Evolutionary conservation across 2,113 vertebrate species (phyloP).

Genomic region (Mus musculus): DNA sequence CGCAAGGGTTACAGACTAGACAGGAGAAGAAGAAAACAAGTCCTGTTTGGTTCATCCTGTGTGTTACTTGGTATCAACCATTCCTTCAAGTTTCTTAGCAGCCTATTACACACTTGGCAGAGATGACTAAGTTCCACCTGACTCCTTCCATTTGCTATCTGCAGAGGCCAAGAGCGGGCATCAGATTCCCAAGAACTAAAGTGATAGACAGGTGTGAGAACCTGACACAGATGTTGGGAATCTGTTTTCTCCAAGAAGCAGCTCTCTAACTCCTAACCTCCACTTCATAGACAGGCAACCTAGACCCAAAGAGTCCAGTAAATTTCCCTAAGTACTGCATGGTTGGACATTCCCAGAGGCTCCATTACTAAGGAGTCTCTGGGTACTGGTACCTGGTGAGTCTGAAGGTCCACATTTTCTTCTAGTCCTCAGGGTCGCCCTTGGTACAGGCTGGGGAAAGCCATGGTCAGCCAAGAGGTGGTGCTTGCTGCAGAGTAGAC

Average conservation of each 20-base stretch:
- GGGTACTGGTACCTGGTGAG: rapidly evolving
- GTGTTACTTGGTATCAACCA: neutral
- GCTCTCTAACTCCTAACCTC: neutral
- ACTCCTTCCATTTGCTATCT: neutral
- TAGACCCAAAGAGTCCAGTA: neutral
- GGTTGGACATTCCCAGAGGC: neutral
- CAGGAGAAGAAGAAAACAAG: rapidly evolving
- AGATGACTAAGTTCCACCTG: neutral
- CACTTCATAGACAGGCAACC: neutral
- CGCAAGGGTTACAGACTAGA: rapidly evolving
- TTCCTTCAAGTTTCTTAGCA: too few species aligned
- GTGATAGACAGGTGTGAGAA: neutral
- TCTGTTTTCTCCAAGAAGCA: neutral
- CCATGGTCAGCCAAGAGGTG: neutral
- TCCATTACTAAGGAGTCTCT: rapidly evolving
- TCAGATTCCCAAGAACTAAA: neutral
- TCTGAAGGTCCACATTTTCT: neutral
- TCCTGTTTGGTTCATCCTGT: rapidly evolving
- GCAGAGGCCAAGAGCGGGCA: neutral
- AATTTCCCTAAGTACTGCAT: neutral
- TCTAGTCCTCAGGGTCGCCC: neutral
- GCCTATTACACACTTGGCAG: neutral
- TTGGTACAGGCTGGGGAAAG: neutral
- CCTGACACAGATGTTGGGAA: neutral
- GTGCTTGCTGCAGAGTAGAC: too few species aligned